Base-by-base conservation (phyloP, 1,140 invertebrate species). In the Aphaenogaster ashmeadi region DNA sequence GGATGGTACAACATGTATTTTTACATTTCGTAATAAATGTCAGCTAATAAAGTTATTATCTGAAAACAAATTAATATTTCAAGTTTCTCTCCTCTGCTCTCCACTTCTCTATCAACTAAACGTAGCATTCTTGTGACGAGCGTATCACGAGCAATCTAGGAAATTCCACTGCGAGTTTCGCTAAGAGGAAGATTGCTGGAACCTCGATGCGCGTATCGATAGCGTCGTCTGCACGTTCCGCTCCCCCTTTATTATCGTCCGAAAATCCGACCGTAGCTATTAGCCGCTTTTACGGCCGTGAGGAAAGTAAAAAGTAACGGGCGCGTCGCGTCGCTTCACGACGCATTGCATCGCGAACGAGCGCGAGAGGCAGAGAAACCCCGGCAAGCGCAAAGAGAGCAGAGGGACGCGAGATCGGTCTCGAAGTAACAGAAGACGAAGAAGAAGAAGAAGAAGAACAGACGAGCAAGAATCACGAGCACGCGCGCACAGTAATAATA, bases 251-350 rank as follows among this genome's bases (percentile, higher is more conserved):
- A 88, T 58, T 72, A 74, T 88, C 78, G 44, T 84, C 79, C 87
- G 78, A 90, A 91, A 91, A 88, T 66, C 89, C 81, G 52, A 27
- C 7, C 71, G 80, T 1, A 8, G 50, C 87, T 91, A 89, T 91
- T 91, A 91, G 67, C 62, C 56, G 38, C 66, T 79, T 91, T 91
- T 91, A 91, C 66, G 58, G 44, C n/a, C 56, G 9, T 27, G 44
- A 21, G 81, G 54, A 74, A 75, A 90, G 79, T 90, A 90, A 90
- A 90, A 88, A 88, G 81, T 86, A 90, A 88, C 75, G 66, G 33
- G 72, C 56, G 52, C 72, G 54, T 80, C 79, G 36, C 41, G 83
- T 79, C 41, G 44, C 18, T 52, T 66, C 54, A 60, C 67, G 74
- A 50, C 41, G 4, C 47, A 36, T 27, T 8, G 85, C 13, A 15